Evolutionary conservation across 2,113 vertebrate species (phyloP).

Genomic region (Pampusana beccarii): DNA sequence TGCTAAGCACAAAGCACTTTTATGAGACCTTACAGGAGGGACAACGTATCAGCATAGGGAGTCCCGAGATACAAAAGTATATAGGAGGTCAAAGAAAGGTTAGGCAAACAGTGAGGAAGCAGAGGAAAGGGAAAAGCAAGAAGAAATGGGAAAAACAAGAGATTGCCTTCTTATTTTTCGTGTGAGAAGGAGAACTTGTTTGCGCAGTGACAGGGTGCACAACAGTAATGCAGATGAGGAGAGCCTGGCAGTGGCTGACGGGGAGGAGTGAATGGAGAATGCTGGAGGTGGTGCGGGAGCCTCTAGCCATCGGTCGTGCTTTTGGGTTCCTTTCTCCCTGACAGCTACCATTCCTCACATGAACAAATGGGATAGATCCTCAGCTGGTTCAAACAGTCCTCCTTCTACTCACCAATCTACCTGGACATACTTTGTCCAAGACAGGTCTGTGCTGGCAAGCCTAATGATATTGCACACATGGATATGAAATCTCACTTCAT

Average conservation of each 20-base stretch:
- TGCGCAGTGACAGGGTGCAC: neutral
- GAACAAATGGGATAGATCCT: neutral
- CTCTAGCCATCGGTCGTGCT: neutral
- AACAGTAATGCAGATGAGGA: neutral
- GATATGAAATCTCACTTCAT: neutral
- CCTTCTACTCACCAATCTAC: neutral
- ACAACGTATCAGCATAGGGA: neutral
- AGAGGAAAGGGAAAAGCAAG: neutral
- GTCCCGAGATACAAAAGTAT: accelerated
- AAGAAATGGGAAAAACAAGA: neutral
- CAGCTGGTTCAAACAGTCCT: neutral
- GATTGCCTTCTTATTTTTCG: neutral
- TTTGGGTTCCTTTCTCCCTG: neutral
- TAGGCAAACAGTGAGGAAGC: neutral
- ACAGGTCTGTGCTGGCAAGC: neutral
- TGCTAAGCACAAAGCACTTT: neutral
- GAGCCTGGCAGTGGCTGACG: neutral
- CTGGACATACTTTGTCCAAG: neutral
- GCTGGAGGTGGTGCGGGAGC: neutral
- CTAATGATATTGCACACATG: neutral
- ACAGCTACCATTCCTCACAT: neutral
- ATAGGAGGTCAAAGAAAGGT: neutral
- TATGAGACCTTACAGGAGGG: neutral
- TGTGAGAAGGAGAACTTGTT: neutral
- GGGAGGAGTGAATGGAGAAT: neutral